Evolutionary conservation across 2,797 vertebrate species (phyloP), one percentile per base, ranked within the genome.

Genomic region (Psittacula derbiana): DNA sequence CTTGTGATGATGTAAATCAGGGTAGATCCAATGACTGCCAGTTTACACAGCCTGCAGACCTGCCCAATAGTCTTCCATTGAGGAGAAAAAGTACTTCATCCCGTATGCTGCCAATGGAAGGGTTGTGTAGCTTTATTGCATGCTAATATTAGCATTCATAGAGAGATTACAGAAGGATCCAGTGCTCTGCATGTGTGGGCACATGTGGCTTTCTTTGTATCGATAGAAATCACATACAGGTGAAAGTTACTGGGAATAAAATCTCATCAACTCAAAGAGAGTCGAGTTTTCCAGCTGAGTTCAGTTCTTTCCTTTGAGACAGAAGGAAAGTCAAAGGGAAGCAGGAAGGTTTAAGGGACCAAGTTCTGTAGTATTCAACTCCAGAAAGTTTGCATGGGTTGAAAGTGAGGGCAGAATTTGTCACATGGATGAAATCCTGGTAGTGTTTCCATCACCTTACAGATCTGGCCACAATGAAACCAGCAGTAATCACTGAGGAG

Each of bases 151-250:
- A 60, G 60, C 33, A 64, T 31, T 53, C 2, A 0, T 44, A 20
- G 28, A 82, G 49, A 62, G 21, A 85, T 13, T 47, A 55, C 10
- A 66, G 30, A 47, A 86, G 28, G 7, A 88, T 40, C 12, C 55
- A 75, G 11, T 27, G 50, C 50, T 70, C 62, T 81, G 46, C 55
- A 18, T 50, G 21, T 46, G 50, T 65, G 40, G 65, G 41, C 31
- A 67, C 2, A 2, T 0, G 1, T 2, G 1, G 27, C 8, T 8
- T 58, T 38, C 46, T 62, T 50, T 43, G 25, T 86, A 81, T 41
- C 2, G 1, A 15, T 21, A 52, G 38, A 86, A 81, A 58, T 28
- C 36, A 49, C 3, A 53, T 5, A 16, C 6, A 64, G 25, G 31
- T 31, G 13, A 80, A 75, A 50, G 60, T 25, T 81, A 18, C 40